phyloP scores from a whole-genome alignment of 2,888 invertebrate genomes.

The Podabrus alpinus region DNA sequence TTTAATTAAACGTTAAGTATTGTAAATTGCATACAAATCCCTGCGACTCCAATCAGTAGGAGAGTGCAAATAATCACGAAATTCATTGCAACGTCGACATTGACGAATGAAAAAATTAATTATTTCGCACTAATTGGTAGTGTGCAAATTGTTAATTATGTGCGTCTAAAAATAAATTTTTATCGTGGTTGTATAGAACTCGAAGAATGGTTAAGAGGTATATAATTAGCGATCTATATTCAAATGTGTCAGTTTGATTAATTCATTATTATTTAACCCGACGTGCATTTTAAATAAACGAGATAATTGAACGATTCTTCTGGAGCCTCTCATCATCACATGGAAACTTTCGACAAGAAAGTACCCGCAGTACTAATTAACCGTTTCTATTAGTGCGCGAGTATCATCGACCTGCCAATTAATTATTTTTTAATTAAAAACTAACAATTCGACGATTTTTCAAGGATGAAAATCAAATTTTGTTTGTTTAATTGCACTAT shows the following conservation, averaged over 20 bases:
- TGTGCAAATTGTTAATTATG: constrained; percentile 9
- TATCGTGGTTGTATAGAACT: neutral
- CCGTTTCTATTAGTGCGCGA: neutral
- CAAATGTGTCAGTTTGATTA: constrained; percentile 24
- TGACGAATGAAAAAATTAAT: neutral
- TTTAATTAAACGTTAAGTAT: neutral
- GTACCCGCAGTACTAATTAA: neutral
- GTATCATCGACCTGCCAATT: neutral
- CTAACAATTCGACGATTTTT: neutral
- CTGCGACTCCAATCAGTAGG: neutral
- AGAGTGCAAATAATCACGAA: neutral
- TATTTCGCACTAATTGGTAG: neutral
- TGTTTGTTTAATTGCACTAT: constrained; percentile 32
- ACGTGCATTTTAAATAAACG: neutral
- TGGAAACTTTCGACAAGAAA: neutral
- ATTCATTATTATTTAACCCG: constrained; percentile 2
- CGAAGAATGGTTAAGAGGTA: constrained; percentile 3
- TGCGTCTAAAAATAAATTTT: constrained; percentile 6
- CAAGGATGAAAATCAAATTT: neutral
- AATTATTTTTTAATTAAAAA: neutral
- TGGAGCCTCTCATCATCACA: neutral
- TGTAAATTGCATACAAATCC: neutral
- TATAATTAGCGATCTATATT: constrained; percentile 30
- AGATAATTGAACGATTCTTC: neutral
- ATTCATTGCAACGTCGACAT: neutral